Percentiles rank a stretch among this genome's conserved stretches.
Conservation (phyloP, 2,113 vertebrate genomes). For the Epinephelus cyanopodus region DNA sequence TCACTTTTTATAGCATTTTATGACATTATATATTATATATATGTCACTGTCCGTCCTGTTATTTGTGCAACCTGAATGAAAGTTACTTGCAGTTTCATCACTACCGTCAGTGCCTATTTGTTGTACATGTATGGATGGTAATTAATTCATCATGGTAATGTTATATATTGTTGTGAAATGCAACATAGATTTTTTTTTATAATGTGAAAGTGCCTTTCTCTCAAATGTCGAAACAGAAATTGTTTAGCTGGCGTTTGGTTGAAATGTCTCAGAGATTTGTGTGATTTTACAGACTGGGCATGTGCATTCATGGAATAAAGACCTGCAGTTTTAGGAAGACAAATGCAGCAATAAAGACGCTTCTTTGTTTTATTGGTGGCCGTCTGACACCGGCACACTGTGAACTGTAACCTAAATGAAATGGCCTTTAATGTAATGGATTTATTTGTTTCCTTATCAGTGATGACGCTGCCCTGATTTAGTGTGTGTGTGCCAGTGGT, state of each 20-base stretch:
- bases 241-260: not conserved
- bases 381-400: not conserved
- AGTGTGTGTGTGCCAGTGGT: not conserved
- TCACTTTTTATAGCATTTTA: conserved; percentile 37
- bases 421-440: not conserved
- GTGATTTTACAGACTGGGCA: conserved; percentile 25
- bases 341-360: conserved; percentile 46
- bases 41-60: conserved; percentile 6
- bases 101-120: conserved; percentile 43
- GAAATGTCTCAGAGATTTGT: conserved; percentile 28
- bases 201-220: conserved; percentile 66
- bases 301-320: conserved; percentile 38
- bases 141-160: conserved; percentile 45
- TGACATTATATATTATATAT: not conserved
- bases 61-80: conserved; percentile 40
- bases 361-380: conserved; percentile 15
- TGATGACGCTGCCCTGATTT: not conserved
- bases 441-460: not conserved
- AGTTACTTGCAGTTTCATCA: conserved; percentile 33
- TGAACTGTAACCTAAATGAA: not conserved
- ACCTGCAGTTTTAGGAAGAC: not conserved
- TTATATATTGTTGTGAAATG: conserved; percentile 39
- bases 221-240: conserved; percentile 37
- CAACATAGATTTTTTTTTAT: conserved; percentile 2
- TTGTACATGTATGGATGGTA: conserved; percentile 38